Percentiles rank a stretch among this genome's conserved stretches.
These are phyloP conservation scores for Onychostoma macrolepis DNA, from an alignment of 2,113 vertebrate species.

Conservation along the genomic window DNA sequence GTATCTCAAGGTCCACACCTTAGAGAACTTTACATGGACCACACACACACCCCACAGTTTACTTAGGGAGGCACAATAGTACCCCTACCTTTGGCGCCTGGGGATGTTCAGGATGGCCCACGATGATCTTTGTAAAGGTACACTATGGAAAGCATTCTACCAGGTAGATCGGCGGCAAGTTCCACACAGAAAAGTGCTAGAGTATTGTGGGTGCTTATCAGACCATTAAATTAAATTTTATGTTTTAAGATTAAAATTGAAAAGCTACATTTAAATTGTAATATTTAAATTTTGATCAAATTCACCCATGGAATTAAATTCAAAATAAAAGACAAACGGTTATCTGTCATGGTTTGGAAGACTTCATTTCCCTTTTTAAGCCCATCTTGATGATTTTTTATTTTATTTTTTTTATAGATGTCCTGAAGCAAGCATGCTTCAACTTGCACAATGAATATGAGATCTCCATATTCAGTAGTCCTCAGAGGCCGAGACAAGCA, in stretches of 20 bases:
- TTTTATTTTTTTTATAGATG: neutral
- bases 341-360: neutral
- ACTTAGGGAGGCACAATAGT: neutral
- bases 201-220: neutral
- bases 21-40: constrained; percentile 25
- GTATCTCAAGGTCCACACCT: neutral
- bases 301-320: too few relatives aligned
- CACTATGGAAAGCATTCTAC: neutral
- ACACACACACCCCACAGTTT: constrained; percentile 13
- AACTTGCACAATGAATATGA: constrained; percentile 34
- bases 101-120: neutral
- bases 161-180: neutral
- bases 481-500: neutral
- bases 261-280: neutral
- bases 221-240: neutral
- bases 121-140: neutral
- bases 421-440: neutral
- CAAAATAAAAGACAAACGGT: neutral
- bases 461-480: neutral
- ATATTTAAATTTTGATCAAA: neutral
- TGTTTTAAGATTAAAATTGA: neutral
- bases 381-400: constrained; percentile 7
- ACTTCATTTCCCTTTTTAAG: neutral
- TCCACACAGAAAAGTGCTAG: neutral
- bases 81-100: neutral